Evolutionary conservation across 2,797 vertebrate species (phyloP).

Genomic region (Gephyroberyx darwinii): DNA sequence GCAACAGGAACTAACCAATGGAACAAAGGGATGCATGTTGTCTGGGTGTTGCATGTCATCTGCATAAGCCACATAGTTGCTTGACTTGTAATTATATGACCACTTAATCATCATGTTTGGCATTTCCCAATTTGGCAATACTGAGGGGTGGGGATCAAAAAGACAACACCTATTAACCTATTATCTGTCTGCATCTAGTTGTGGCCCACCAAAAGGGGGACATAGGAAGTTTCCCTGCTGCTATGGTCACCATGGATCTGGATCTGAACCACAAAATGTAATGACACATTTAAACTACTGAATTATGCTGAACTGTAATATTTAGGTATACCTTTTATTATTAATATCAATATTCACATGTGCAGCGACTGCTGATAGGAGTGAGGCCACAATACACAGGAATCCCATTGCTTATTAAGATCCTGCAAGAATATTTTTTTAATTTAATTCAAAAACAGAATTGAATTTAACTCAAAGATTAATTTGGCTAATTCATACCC

Average conservation of each 20-base stretch:
- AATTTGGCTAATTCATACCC: neutral
- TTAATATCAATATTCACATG: constrained; percentile 50
- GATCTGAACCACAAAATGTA: neutral
- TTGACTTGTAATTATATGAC: constrained; percentile 35
- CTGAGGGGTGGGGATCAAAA: neutral
- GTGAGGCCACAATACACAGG: constrained; percentile 49
- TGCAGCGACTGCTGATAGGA: constrained; percentile 56
- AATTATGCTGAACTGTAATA: neutral
- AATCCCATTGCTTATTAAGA: constrained; percentile 38
- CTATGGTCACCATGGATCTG: neutral
- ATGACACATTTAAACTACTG: neutral
- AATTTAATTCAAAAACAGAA: too few relatives aligned
- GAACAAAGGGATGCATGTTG: neutral
- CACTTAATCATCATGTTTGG: neutral
- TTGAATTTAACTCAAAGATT: neutral
- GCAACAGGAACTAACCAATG: neutral
- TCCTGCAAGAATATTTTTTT: constrained; percentile 12
- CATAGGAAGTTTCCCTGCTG: neutral
- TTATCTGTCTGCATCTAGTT: neutral
- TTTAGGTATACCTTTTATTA: neutral
- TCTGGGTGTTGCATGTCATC: constrained; percentile 21
- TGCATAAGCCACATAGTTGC: constrained; percentile 29
- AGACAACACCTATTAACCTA: too few relatives aligned
- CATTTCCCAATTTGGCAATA: constrained; percentile 22
- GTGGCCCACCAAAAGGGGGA: neutral